Percentiles rank a stretch among this genome's conserved stretches.
phyloP scores from a whole-genome alignment of 2,113 vertebrate genomes.

The Rhinopithecus roxellana region DNA sequence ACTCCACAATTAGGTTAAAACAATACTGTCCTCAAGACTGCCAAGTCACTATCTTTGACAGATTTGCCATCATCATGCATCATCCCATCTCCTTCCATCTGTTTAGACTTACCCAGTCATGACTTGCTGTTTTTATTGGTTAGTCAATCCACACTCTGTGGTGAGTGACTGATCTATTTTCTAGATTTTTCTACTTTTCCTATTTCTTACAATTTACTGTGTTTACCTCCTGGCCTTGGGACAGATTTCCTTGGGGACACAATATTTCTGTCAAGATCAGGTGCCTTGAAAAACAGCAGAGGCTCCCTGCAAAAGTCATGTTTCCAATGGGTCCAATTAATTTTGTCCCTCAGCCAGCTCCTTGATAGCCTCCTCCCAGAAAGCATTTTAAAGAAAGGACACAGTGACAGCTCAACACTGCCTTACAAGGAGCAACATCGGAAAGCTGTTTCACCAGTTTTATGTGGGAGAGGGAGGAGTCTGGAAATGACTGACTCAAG shows the following conservation, averaged over 20 bases:
- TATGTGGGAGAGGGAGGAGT: not conserved
- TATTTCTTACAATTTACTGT: constrained; percentile 1
- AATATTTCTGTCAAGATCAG: constrained; percentile 22
- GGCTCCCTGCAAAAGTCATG: not conserved
- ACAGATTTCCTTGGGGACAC: constrained; percentile 13
- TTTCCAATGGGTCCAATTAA: not conserved
- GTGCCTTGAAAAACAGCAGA: not conserved
- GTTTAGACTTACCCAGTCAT: not conserved
- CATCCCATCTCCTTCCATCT: not conserved
- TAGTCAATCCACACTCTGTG: not conserved
- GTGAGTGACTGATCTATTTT: constrained; percentile 5
- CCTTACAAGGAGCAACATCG: not conserved
- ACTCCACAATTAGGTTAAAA: not conserved
- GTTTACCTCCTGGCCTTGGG: not conserved
- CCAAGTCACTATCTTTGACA: not conserved
- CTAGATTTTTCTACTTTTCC: constrained; percentile 18
- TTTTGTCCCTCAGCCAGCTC: not conserved
- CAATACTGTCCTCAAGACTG: not conserved
- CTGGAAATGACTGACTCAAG: not conserved
- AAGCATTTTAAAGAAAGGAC: constrained; percentile 36
- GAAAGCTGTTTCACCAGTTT: not conserved
- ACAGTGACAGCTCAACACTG: not conserved
- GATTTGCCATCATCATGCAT: not conserved
- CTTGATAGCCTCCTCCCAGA: not conserved
- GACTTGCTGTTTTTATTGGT: not conserved